phyloP scores from a whole-genome alignment of 2,888 invertebrate species.

The Macrophya annulata region DNA sequence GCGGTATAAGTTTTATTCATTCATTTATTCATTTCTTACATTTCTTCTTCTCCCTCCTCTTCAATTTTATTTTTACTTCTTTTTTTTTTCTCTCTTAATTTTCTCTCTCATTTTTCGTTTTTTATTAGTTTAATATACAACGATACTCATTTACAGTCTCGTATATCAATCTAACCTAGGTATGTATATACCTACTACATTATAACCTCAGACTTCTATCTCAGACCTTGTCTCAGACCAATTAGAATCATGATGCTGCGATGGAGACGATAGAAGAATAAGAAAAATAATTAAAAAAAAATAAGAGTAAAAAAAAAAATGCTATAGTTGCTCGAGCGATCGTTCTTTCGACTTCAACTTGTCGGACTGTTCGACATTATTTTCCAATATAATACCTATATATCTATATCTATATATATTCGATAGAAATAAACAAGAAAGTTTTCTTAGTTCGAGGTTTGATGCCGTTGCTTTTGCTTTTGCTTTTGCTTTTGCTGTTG shows the following conservation, averaged over 20 bases:
- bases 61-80: too few relatives aligned
- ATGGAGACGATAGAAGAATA: too few relatives aligned
- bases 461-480: too few relatives aligned
- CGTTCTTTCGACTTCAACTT: background rate
- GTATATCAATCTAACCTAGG: background rate
- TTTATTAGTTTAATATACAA: conserved; percentile 21
- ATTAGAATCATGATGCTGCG: too few relatives aligned
- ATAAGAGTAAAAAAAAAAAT: too few relatives aligned
- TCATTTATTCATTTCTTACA: background rate
- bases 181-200: too few relatives aligned
- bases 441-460: background rate
- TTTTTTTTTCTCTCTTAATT: background rate
- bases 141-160: conserved; percentile 12
- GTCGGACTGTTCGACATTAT: background rate
- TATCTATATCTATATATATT: background rate
- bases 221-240: too few relatives aligned
- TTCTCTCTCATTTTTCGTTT: background rate
- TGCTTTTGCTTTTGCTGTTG: background rate
- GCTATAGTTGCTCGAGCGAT: background rate
- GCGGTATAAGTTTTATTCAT: background rate
- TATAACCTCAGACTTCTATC: too few relatives aligned
- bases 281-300: too few relatives aligned
- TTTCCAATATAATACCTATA: background rate
- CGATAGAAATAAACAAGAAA: background rate
- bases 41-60: background rate